phyloP scores from a whole-genome alignment of 23 tunicate genomes.

The Clavelina lepadiformis region DNA sequence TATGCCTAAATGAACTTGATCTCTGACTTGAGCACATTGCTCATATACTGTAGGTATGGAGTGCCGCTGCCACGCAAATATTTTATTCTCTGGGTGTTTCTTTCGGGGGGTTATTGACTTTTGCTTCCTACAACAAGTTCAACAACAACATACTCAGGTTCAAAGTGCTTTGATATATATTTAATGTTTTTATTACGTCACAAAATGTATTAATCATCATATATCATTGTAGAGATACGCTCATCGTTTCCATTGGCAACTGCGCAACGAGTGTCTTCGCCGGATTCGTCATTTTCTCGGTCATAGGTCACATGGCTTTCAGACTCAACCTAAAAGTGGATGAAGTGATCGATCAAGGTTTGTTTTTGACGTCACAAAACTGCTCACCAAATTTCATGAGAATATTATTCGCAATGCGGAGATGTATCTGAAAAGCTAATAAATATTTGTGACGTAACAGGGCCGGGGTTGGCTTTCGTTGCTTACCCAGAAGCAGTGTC shows the following conservation, averaged over 20 bases:
- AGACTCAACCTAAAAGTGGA: slow-evolving; percentile 44
- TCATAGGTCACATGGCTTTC: slow-evolving; percentile 95
- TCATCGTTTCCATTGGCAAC: slow-evolving; percentile 94
- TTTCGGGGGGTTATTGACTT: slow-evolving; percentile 77
- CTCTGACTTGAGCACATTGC: too few relatives aligned
- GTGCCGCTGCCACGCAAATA: slow-evolving; percentile 94
- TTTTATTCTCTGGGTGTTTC: slow-evolving; percentile 93
- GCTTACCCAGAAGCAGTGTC: slow-evolving; percentile 99
- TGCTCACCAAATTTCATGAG: too few relatives aligned
- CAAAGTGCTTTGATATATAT: neutral
- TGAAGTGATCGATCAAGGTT: slow-evolving; percentile 86
- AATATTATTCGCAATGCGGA: too few relatives aligned
- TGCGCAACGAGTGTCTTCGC: slow-evolving; percentile 96
- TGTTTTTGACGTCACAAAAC: too few relatives aligned
- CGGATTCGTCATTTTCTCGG: slow-evolving; percentile 95
- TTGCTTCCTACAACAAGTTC: slow-evolving; percentile 98
- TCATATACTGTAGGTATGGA: slow-evolving; percentile 92
- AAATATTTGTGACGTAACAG: slow-evolving; percentile 10
- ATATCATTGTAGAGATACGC: slow-evolving; percentile 53
- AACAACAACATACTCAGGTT: slow-evolving; percentile 82
- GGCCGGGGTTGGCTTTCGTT: slow-evolving; percentile 95
- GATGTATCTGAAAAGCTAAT: too few relatives aligned
- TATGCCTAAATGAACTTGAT: too few relatives aligned
- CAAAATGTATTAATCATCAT: neutral
- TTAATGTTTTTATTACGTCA: neutral